Conservation (phyloP, 2,888 invertebrate species). For the Stenodera caucasica region DNA sequence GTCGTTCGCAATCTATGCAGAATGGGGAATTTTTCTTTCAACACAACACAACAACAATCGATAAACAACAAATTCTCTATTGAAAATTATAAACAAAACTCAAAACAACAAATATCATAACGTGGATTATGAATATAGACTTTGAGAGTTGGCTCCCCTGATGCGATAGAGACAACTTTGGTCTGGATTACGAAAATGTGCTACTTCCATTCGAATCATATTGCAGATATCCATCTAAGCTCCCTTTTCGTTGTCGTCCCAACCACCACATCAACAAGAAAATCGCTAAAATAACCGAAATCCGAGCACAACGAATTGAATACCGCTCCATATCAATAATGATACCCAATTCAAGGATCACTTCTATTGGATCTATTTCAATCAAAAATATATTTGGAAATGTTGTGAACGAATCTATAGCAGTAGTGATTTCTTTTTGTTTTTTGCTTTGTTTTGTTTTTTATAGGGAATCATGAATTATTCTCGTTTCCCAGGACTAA, state of each 20-base stretch:
- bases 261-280: constrained; percentile 34
- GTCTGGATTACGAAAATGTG: constrained; percentile 49
- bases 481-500: constrained; percentile 25
- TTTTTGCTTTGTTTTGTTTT: background rate
- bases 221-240: constrained; percentile 53
- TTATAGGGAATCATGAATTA: background rate
- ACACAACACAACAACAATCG: no score
- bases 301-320: background rate
- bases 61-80: no score
- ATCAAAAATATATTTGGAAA: constrained; percentile 51
- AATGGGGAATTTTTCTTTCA: background rate
- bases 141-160: constrained; percentile 41
- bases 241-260: constrained; percentile 44
- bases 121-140: constrained; percentile 47
- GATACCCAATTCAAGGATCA: constrained; percentile 37
- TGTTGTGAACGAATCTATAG: constrained; percentile 45
- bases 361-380: constrained; percentile 49
- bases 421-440: background rate
- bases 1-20: constrained; percentile 9
- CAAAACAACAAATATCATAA: constrained; percentile 20
- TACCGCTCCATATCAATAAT: background rate
- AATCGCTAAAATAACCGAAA: background rate
- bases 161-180: constrained; percentile 45
- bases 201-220: constrained; percentile 51
- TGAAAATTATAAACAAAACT: no score